Conservation (phyloP, 2,113 vertebrate genomes). For the Hemiprocne comata region DNA sequence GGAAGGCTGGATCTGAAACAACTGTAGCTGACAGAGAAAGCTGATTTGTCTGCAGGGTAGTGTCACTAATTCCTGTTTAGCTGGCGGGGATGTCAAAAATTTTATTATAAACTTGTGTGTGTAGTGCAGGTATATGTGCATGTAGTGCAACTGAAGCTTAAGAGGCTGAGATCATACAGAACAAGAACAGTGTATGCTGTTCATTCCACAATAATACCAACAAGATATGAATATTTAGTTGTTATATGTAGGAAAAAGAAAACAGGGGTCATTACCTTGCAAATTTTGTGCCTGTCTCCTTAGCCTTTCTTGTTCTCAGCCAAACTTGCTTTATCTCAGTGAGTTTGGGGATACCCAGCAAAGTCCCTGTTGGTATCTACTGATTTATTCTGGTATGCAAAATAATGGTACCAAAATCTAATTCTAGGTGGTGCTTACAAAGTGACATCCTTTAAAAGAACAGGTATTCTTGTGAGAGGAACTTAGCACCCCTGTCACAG, state of each 20-base stretch:
- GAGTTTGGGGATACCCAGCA: not conserved
- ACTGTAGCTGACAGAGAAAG: not conserved
- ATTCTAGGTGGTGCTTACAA: not conserved
- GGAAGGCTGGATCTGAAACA: not conserved
- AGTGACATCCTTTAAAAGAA: not conserved
- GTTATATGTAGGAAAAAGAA: not conserved
- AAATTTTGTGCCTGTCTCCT: not conserved
- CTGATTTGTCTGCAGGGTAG: not conserved
- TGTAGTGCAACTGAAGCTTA: not conserved
- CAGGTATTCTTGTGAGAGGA: not conserved
- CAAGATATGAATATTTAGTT: not conserved
- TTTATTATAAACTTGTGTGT: not conserved
- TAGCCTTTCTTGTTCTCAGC: not conserved
- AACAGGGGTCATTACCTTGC: not conserved
- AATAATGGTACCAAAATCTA: not conserved
- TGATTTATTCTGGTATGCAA: not conserved
- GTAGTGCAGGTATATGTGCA: not conserved
- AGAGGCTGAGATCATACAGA: not conserved
- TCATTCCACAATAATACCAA: not conserved
- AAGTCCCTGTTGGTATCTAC: not conserved
- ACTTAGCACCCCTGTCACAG: not conserved
- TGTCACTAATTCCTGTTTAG: not conserved
- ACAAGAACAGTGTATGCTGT: not conserved
- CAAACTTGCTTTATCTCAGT: not conserved
- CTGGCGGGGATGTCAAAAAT: not conserved